Evolutionary conservation across 2,113 vertebrate genomes (phyloP).

Genomic region (Pitta sordida): DNA sequence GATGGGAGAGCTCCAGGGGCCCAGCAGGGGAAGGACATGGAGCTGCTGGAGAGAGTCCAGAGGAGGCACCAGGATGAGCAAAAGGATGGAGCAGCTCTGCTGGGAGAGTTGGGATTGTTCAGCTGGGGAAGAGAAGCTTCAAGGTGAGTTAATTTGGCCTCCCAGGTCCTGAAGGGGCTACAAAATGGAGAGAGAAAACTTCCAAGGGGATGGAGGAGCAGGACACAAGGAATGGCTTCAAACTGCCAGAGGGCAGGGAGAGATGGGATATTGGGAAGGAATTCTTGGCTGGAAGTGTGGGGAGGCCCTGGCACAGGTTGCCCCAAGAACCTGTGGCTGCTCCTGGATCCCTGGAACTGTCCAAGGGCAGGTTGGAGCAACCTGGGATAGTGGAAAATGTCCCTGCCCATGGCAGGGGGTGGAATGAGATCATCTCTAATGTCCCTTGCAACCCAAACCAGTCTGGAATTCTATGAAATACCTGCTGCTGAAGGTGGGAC

Average conservation of each 20-base stretch:
- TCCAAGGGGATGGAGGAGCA: fast-evolving
- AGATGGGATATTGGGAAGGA: neutral
- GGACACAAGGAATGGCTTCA: neutral
- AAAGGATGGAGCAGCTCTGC: neutral
- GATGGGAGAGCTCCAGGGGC: neutral
- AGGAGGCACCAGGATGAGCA: neutral
- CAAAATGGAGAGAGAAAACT: fast-evolving
- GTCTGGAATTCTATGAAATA: neutral
- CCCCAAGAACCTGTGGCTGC: neutral
- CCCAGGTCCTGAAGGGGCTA: fast-evolving
- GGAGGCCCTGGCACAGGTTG: fast-evolving
- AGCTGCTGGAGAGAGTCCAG: neutral
- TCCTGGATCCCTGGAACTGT: neutral
- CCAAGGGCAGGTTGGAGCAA: fast-evolving
- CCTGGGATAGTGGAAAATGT: fast-evolving
- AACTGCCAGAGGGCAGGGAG: fast-evolving
- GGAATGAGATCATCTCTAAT: neutral
- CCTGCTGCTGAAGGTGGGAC: neutral
- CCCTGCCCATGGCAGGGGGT: too few species aligned
- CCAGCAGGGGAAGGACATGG: neutral
- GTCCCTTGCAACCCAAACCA: neutral
- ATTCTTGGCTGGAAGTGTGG: neutral
- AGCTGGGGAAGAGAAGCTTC: neutral
- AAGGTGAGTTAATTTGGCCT: fast-evolving
- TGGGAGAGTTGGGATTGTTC: neutral